These are phyloP conservation scores for Myoxocephalus aenaeus DNA, from an alignment of 2,797 vertebrate genomes.

Conservation along the genomic window DNA sequence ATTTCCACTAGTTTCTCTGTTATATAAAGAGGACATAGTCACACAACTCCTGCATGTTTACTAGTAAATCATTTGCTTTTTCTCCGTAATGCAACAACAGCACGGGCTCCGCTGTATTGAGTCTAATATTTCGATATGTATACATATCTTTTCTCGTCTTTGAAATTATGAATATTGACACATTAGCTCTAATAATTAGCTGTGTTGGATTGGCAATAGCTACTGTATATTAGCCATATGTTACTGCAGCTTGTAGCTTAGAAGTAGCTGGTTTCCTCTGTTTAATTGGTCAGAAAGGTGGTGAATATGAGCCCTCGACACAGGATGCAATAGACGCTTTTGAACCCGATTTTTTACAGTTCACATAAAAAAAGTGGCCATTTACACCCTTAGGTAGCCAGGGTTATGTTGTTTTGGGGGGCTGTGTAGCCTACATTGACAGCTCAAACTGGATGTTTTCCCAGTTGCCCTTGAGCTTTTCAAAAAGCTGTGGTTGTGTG, in stretches of 20 bases:
- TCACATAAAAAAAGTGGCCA: background rate
- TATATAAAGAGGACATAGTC: too few species aligned
- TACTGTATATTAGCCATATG: background rate
- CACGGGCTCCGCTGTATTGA: background rate
- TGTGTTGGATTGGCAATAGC: background rate
- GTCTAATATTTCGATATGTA: background rate
- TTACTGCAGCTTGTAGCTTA: background rate
- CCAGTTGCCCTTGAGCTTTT: background rate
- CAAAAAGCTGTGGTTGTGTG: conserved; percentile 10
- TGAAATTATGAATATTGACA: background rate
- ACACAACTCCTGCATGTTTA: background rate
- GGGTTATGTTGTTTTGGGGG: background rate
- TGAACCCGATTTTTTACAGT: background rate
- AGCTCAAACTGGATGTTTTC: conserved; percentile 8
- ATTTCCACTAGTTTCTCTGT: background rate
- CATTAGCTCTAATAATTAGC: too few species aligned
- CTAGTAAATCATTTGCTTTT: background rate
- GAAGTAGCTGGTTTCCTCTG: background rate
- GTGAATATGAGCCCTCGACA: background rate
- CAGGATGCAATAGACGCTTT: background rate
- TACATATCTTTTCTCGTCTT: background rate
- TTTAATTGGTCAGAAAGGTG: background rate
- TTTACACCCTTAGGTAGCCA: conserved; percentile 3
- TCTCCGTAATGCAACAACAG: background rate
- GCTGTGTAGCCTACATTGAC: background rate